Percentiles rank a stretch among this genome's conserved stretches.
Conservation (phyloP, 2,888 invertebrate species). For the Meta bourneti region DNA sequence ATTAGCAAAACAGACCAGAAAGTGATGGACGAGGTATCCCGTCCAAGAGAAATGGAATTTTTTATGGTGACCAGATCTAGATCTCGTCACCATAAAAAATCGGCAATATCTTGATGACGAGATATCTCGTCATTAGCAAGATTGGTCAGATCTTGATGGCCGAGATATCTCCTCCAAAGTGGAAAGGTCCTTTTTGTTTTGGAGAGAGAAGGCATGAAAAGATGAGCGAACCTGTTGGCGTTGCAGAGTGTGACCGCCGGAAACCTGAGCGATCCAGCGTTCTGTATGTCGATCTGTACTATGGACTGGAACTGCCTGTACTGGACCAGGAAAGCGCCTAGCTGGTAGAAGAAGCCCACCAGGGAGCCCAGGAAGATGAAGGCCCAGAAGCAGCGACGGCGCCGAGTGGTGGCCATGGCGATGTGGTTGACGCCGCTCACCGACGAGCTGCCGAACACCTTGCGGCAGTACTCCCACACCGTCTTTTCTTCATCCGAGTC, state of each 20-base stretch:
- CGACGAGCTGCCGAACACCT: constrained; percentile 69
- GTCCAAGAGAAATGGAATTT: too few species aligned
- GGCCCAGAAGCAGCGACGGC: constrained; percentile 56
- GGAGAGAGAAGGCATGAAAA: too few species aligned
- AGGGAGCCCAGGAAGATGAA: constrained; percentile 62
- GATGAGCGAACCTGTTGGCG: constrained; percentile 50
- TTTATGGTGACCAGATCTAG: too few species aligned
- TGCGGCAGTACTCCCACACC: constrained; percentile 63
- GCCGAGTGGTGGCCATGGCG: constrained; percentile 57
- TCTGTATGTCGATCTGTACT: constrained; percentile 73
- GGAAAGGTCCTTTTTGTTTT: too few species aligned
- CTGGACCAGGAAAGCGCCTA: constrained; percentile 64
- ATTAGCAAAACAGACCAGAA: too few species aligned
- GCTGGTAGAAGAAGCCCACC: constrained; percentile 70
- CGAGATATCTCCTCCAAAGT: too few species aligned
- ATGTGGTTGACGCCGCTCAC: constrained; percentile 74
- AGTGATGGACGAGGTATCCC: too few species aligned
- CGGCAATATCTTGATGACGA: too few species aligned
- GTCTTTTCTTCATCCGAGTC: constrained; percentile 70
- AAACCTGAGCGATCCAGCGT: constrained; percentile 67
- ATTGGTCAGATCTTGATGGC: too few species aligned
- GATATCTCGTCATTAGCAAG: too few species aligned
- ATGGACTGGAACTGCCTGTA: constrained; percentile 73
- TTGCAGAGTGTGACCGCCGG: constrained; percentile 74
- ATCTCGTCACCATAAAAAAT: too few species aligned